Evolutionary conservation across 2,888 invertebrate species (phyloP).

Genomic region (Spilarctia lutea): DNA sequence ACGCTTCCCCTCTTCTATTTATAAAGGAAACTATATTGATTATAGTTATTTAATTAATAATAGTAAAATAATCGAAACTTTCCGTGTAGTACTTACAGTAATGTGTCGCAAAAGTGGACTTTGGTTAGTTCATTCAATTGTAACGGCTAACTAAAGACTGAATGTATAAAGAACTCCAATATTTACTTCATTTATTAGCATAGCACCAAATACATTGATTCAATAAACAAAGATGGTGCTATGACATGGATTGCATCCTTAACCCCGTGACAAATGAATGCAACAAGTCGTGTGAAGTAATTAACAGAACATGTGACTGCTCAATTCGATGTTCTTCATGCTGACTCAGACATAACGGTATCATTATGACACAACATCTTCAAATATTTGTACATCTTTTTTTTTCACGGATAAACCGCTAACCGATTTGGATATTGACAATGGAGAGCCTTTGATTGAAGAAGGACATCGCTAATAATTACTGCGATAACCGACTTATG

Average conservation of each 20-base stretch:
- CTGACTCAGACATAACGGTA: conserved; percentile 55
- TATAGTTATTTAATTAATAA: not conserved
- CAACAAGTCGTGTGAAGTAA: conserved; percentile 71
- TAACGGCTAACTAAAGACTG: conserved; percentile 2
- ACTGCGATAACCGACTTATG: too few relatives aligned
- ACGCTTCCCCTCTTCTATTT: not conserved
- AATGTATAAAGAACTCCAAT: conserved; percentile 6
- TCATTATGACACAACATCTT: conserved; percentile 33
- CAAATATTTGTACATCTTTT: conserved; percentile 22
- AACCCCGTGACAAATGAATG: conserved; percentile 58
- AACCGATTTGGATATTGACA: too few relatives aligned
- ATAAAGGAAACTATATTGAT: not conserved
- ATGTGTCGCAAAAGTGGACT: not conserved
- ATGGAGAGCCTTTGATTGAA: too few relatives aligned
- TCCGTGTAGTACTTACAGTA: not conserved
- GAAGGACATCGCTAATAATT: too few relatives aligned
- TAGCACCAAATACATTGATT: not conserved
- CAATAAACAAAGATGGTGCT: not conserved
- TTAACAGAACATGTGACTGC: conserved; percentile 67
- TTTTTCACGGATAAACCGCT: not conserved
- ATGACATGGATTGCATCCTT: not conserved
- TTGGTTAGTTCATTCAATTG: conserved; percentile 16
- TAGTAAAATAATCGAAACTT: not conserved
- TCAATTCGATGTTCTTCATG: conserved; percentile 63
- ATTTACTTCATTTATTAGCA: conserved; percentile 13